Conservation (phyloP, 2,888 invertebrate species). For the Pardosa pseudoannulata region DNA sequence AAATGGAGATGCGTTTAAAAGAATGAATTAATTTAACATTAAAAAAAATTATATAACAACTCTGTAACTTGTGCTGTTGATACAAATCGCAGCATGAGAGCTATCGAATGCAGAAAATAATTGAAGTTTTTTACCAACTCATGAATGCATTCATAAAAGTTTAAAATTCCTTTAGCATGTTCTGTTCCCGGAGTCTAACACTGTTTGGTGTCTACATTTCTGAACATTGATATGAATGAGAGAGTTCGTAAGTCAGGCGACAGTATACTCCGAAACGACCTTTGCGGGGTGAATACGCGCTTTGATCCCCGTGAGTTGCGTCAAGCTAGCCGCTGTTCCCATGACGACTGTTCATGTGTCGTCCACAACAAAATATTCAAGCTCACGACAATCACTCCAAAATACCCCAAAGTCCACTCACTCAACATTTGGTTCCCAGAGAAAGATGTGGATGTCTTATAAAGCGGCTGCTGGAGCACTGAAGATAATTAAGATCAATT, state of each 20-base stretch:
- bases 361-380: conserved; percentile 65
- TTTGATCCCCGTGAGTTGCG: conserved; percentile 38
- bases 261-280: conserved; percentile 17
- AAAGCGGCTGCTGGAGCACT: not conserved
- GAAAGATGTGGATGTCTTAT: conserved; percentile 26
- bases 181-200: no score
- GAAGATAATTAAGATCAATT: not conserved
- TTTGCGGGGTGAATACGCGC: conserved; percentile 38
- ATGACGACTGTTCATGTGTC: conserved; percentile 30
- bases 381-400: conserved; percentile 37
- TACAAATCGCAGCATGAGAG: no score
- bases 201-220: no score
- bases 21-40: no score
- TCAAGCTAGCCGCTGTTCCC: conserved; percentile 31
- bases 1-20: no score
- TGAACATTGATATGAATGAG: not conserved
- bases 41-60: no score
- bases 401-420: not conserved
- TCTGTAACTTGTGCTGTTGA: no score
- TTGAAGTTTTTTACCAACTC: no score
- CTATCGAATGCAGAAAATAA: no score
- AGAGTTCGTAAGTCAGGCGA: not conserved
- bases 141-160: no score
- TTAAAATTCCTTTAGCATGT: no score
- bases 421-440: not conserved